A percentile compares a stretch with the other conserved stretches of the same genome.
These are phyloP conservation scores for Tryphoninae sp. DNA, from an alignment of 2,888 invertebrate species.

Conservation along the genomic window DNA sequence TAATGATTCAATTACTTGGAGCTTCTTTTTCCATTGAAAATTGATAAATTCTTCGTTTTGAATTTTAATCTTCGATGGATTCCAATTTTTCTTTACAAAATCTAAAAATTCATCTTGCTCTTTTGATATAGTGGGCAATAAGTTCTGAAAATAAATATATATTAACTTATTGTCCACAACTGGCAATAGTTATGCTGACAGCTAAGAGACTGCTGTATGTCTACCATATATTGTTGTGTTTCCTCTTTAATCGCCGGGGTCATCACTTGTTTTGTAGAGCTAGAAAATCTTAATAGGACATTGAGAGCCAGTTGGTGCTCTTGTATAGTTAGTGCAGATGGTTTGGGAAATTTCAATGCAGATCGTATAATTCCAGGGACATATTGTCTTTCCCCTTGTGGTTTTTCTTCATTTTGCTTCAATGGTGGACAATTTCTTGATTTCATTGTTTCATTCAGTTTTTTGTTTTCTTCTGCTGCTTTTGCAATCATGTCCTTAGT, in stretches of 20 bases:
- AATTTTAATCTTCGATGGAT: slow-evolving; percentile 54
- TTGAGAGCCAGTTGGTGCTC: slow-evolving; percentile 70
- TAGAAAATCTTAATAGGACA: slow-evolving; percentile 68
- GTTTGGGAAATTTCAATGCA: slow-evolving; percentile 63
- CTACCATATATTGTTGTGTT: slow-evolving; percentile 69
- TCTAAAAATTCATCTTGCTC: slow-evolving; percentile 72
- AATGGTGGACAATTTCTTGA: neutral
- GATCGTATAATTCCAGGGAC: slow-evolving; percentile 70
- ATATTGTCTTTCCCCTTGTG: slow-evolving; percentile 47
- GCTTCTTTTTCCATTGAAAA: slow-evolving; percentile 68
- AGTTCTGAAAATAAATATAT: slow-evolving; percentile 33
- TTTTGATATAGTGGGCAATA: slow-evolving; percentile 63
- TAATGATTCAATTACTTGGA: slow-evolving; percentile 62
- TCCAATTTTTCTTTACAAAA: slow-evolving; percentile 70
- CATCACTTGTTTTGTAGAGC: slow-evolving; percentile 62
- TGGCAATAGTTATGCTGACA: neutral
- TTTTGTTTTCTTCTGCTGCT: neutral
- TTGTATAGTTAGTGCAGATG: slow-evolving; percentile 62
- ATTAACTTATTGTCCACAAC: neutral
- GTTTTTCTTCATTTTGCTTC: slow-evolving; percentile 11
- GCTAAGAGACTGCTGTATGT: neutral
- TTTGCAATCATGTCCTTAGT: slow-evolving; percentile 49
- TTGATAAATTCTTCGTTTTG: slow-evolving; percentile 67
- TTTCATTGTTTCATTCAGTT: neutral
- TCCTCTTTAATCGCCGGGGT: slow-evolving; percentile 64